phyloP scores from a whole-genome alignment of 2,888 invertebrate species.

The Globia sparganii region DNA sequence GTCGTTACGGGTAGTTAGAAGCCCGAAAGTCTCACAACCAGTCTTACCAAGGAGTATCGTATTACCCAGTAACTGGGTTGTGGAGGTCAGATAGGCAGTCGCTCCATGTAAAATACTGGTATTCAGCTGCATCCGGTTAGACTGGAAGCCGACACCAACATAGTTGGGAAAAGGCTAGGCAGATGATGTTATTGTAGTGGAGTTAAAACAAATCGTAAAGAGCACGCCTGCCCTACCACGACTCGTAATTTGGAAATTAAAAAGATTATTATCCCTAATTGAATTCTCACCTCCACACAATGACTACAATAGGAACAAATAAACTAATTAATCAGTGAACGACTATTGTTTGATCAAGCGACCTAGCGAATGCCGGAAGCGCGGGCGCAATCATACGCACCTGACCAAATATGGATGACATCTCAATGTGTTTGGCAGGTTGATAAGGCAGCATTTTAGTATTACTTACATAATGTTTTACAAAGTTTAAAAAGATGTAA shows the following conservation, averaged over 20 bases:
- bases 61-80: too few relatives aligned
- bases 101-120: too few relatives aligned
- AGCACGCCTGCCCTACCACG: background rate
- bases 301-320: conserved; percentile 26
- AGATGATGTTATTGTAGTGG: too few relatives aligned
- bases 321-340: conserved; percentile 47
- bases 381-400: conserved; percentile 54
- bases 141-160: too few relatives aligned
- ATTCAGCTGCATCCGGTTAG: too few relatives aligned
- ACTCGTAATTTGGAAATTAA: background rate
- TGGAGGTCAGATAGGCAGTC: too few relatives aligned
- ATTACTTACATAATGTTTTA: background rate
- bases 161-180: too few relatives aligned
- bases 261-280: conserved; percentile 17
- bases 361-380: conserved; percentile 56
- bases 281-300: conserved; percentile 13
- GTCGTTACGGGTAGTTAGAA: too few relatives aligned
- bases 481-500: background rate
- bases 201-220: background rate
- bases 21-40: too few relatives aligned
- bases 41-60: too few relatives aligned
- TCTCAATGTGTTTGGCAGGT: conserved; percentile 64
- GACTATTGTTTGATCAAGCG: conserved; percentile 42
- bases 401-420: conserved; percentile 71
- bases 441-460: background rate